Percentiles rank a stretch among this genome's conserved stretches.
These are phyloP conservation scores for Melieria crassipennis DNA, from an alignment of 2,888 invertebrate genomes.

Conservation along the genomic window DNA sequence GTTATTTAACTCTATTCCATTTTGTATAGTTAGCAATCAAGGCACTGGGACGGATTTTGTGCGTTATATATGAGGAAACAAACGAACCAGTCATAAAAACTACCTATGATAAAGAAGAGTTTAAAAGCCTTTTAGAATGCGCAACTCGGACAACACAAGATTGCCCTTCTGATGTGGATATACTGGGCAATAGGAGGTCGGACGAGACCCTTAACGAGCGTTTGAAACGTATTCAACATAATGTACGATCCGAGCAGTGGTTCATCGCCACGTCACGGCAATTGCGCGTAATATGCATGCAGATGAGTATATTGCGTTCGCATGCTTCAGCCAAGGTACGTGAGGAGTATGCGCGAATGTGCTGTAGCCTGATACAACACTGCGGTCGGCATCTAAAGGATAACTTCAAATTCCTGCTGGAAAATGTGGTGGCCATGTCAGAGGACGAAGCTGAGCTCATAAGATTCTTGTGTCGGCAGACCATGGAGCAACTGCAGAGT, in stretches of 20 bases:
- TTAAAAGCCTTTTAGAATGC: constrained; percentile 44
- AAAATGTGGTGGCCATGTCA: constrained; percentile 74
- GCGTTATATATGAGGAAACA: constrained; percentile 62
- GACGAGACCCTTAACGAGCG: constrained; percentile 48
- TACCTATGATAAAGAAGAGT: constrained; percentile 49
- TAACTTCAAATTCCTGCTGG: constrained; percentile 72
- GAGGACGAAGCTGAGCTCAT: constrained; percentile 74
- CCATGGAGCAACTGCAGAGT: constrained; percentile 63
- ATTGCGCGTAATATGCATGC: constrained; percentile 57
- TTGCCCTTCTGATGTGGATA: constrained; percentile 37
- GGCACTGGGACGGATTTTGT: constrained; percentile 57
- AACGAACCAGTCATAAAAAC: constrained; percentile 48
- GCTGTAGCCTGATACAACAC: constrained; percentile 69
- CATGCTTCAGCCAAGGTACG: constrained; percentile 74
- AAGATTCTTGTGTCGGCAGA: constrained; percentile 61
- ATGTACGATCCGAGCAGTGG: constrained; percentile 64
- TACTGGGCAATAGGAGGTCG: constrained; percentile 48
- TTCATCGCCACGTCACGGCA: constrained; percentile 57
- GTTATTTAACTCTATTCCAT: constrained; percentile 7
- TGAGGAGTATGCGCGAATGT: constrained; percentile 71
- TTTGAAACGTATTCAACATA: constrained; percentile 50
- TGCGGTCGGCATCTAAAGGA: constrained; percentile 74
- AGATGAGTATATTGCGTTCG: constrained; percentile 69
- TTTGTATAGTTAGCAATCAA: constrained; percentile 52
- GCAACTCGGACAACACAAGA: neutral